Base-by-base conservation (phyloP, 1,140 invertebrate species). In the Apocrypta bakeri region DNA sequence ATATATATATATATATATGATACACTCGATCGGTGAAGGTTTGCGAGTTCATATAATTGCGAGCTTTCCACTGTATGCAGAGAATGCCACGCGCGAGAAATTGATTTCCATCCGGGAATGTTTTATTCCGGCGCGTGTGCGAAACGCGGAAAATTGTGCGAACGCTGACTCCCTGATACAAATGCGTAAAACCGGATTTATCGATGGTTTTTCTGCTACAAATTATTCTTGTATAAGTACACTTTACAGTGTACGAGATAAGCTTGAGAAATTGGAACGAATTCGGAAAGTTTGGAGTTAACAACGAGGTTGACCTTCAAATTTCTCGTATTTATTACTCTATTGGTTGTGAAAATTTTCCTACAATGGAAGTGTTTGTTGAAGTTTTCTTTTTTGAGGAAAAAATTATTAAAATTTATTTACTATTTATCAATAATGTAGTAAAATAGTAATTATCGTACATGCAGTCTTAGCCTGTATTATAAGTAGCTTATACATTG, bases 21-120 rank as follows among this genome's bases (percentile, higher is more conserved):
- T 37, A 37, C 33, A 37, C 33, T 4, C 33, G 33, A 37, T 64
- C 31, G 29, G 29, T n/a, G n/a, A 63, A 68, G 48, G 37, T 17
- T 17, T 40, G n/a, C 76, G 40, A 68, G 64, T 69, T 69, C 37
- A 48, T 48, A 40, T 79, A 48, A 69, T 79, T 79, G 76, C 76
- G 37, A 40, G n/a, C 31, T 71, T 71, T 66, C 48, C 48, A 21
- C 6, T 42, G 40, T n/a, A n/a, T n/a, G n/a, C n/a, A n/a, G n/a
- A n/a, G n/a, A n/a, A n/a, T n/a, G n/a, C n/a, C n/a, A n/a, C 64
- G 25, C 64, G 25, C 25, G 64, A 31, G 29, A 68, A 68, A 68
- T 68, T 68, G 64, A 68, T 68, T 68, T 68, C 25, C 64, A 31
- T 31, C 29, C 64, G 64, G 25, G 64, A 68, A 56, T 56, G 21